Conservation (phyloP, 2,888 invertebrate genomes). For the Onthophagus sagittarius region DNA sequence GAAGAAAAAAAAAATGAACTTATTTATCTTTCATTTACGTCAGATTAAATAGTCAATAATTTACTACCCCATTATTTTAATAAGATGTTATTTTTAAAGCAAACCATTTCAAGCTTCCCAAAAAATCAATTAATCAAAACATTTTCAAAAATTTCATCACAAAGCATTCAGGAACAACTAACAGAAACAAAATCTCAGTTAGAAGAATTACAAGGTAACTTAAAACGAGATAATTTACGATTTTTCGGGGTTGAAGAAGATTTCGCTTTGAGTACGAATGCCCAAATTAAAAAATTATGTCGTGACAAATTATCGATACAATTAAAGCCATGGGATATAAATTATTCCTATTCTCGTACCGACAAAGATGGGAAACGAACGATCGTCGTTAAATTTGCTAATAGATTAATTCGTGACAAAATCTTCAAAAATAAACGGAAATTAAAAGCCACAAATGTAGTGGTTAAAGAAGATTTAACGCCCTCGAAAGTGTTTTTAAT, state of each 20-base stretch:
- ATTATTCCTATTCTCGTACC: background rate
- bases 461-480: slow-evolving; percentile 10
- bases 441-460: slow-evolving; percentile 3
- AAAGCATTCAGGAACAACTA: background rate
- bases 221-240: slow-evolving; percentile 1
- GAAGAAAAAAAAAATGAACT: no score
- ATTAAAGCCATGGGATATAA: background rate
- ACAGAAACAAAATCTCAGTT: background rate
- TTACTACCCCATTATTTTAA: no score
- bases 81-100: background rate
- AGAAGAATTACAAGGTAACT: background rate
- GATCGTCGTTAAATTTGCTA: background rate
- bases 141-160: background rate
- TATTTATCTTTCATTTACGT: no score
- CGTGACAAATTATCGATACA: background rate
- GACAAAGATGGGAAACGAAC: background rate
- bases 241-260: background rate
- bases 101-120: background rate
- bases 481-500: background rate
- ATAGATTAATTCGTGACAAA: background rate
- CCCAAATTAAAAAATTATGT: background rate
- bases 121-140: background rate
- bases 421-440: slow-evolving; percentile 1
- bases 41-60: no score
- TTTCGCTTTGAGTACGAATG: background rate